Evolutionary conservation across 2,113 vertebrate genomes (phyloP).

Genomic region (Callionymus lyra): DNA sequence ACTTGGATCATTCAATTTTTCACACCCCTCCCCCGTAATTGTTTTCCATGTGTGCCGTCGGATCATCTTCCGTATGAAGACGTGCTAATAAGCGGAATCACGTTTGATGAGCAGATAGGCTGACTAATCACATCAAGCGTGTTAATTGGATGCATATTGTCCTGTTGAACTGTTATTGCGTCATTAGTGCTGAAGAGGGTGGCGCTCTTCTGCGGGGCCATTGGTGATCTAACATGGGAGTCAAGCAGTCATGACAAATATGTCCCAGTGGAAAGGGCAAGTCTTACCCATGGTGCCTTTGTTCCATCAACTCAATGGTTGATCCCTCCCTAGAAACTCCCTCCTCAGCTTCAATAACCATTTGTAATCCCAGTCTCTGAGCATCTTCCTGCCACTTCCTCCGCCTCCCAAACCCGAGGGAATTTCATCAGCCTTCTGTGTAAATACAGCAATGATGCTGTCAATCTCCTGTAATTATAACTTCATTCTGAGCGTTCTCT

Average conservation of each 20-base stretch:
- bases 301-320: no score
- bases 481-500: conserved; percentile 39
- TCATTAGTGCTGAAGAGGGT: conserved; percentile 32
- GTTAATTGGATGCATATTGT: conserved; percentile 67
- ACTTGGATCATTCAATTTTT: conserved; percentile 29
- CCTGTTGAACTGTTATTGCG: conserved; percentile 52
- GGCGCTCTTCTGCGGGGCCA: conserved; percentile 32
- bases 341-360: conserved; percentile 38
- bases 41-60: conserved; percentile 22
- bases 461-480: conserved; percentile 61
- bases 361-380: conserved; percentile 32
- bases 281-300: neutral
- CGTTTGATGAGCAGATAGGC: conserved; percentile 56
- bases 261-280: conserved; percentile 23
- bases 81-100: conserved; percentile 52
- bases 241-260: conserved; percentile 48
- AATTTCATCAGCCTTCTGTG: conserved; percentile 47
- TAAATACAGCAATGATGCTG: conserved; percentile 63
- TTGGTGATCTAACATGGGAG: conserved; percentile 19
- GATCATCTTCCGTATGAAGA: conserved; percentile 53
- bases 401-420: conserved; percentile 39
- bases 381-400: conserved; percentile 23
- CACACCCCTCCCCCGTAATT: conserved; percentile 12
- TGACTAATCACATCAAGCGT: conserved; percentile 57
- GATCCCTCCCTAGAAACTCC: conserved; percentile 1